Evolutionary conservation across 2,113 vertebrate species (phyloP), one percentile per base, ranked within the genome.

Genomic region (Nothobranchius kuhntae): DNA sequence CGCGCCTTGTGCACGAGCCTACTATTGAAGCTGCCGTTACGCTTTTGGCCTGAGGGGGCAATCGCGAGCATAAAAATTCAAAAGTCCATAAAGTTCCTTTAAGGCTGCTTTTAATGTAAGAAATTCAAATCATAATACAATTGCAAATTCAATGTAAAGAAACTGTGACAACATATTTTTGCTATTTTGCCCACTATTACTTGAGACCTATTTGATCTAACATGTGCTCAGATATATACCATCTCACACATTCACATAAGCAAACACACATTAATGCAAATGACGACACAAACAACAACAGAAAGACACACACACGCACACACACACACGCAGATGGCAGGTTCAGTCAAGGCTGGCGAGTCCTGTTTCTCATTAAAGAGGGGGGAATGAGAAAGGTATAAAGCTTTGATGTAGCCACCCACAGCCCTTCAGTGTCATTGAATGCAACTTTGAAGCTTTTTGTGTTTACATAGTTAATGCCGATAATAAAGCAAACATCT

Each of bases 381-480:
- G 82, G 84, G 77, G 81, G 79, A 67, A 89, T 70, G 81, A 82
- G 82, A 83, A 89, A 89, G 89, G 88, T 90, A 85, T 84, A 57
- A 77, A 65, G 84, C 92, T 94, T 94, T 93, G 92, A 93, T 92
- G 92, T 92, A 89, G 89, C 92, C 90, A 92, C 91, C 91, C 91
- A 91, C 90, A 85, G 87, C 82, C 87, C 88, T 82, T 78, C 84
- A 71, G 87, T 92, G 91, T 92, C 91, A 92, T 75, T 87, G 83
- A 91, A 86, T 69, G 82, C 82, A 91, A 87, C 89, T 87, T 90
- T 87, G 80, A 91, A 92, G 90, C 85, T 75, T 88, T 89, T 80
- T 89, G 84, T 89, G 87, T 91, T 87, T 90, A 84, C 56, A 68
- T 80, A 82, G 76, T 86, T 88, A 86, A 89, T 83, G 86, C 71